A percentile compares a stretch with the other conserved stretches of the same genome.
Evolutionary conservation across 2,797 vertebrate species (phyloP).

Genomic region (Thripadectes ignobilis): DNA sequence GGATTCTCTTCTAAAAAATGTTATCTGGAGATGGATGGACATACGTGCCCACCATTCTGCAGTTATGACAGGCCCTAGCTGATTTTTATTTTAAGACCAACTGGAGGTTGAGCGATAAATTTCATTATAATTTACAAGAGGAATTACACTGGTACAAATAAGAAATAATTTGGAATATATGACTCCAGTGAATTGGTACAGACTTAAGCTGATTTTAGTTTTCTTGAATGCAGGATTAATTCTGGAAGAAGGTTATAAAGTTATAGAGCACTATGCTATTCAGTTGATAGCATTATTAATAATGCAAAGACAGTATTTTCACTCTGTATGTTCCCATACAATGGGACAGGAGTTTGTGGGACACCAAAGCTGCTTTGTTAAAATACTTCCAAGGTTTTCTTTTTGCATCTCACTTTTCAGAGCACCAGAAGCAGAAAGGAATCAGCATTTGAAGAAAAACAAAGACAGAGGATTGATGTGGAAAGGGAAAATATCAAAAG

Average conservation of each 20-base stretch:
- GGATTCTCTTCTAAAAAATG: background rate
- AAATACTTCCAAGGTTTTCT: constrained; percentile 3
- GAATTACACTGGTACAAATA: background rate
- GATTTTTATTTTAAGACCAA: background rate
- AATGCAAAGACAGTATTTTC: background rate
- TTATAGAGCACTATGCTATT: background rate
- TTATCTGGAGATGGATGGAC: background rate
- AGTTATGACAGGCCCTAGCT: background rate
- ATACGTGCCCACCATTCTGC: background rate
- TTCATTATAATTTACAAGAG: background rate
- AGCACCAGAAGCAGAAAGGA: constrained; percentile 12
- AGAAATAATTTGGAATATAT: background rate
- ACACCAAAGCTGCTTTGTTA: constrained; percentile 14
- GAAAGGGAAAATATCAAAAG: background rate
- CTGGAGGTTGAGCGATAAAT: background rate
- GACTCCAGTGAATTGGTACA: background rate
- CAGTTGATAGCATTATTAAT: background rate
- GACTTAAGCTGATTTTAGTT: background rate
- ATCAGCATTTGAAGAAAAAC: constrained; percentile 34
- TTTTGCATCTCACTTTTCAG: background rate
- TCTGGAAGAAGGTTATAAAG: background rate
- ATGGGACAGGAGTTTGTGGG: background rate
- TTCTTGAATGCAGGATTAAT: background rate
- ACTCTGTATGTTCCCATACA: background rate
- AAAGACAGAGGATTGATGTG: constrained; percentile 22